A percentile compares a stretch with the other conserved stretches of the same genome.
phyloP scores from a whole-genome alignment of 2,888 invertebrate genomes.

The Synergus japonicus region DNA sequence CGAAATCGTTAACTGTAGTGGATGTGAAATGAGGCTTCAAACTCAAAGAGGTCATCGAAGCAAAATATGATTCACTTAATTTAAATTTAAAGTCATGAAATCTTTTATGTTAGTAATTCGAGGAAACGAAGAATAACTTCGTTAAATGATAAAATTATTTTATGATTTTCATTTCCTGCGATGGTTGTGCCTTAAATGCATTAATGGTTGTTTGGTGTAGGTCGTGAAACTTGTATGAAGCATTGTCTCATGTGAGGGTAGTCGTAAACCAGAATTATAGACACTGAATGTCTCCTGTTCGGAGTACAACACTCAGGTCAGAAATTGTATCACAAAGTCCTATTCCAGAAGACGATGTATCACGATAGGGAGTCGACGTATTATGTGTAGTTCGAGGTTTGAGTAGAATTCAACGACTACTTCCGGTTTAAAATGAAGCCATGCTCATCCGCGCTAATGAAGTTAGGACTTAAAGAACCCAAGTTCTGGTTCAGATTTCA shows the following conservation, averaged over 20 bases:
- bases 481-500: neutral
- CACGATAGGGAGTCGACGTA: slow-evolving; percentile 8
- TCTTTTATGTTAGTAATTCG: too few relatives aligned
- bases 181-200: slow-evolving; percentile 18
- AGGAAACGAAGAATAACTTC: neutral
- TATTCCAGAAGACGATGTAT: slow-evolving; percentile 11
- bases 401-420: slow-evolving; percentile 15
- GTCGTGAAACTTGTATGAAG: slow-evolving; percentile 20
- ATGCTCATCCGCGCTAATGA: slow-evolving; percentile 11
- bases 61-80: neutral
- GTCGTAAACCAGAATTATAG: slow-evolving; percentile 13
- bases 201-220: slow-evolving; percentile 19
- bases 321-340: slow-evolving; percentile 33
- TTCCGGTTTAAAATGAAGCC: slow-evolving; percentile 12
- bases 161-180: slow-evolving; percentile 4
- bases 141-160: slow-evolving; percentile 14
- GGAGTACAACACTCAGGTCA: neutral
- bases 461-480: slow-evolving; percentile 1
- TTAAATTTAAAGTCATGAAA: neutral
- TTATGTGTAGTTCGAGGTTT: neutral
- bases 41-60: slow-evolving; percentile 9
- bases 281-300: slow-evolving; percentile 3
- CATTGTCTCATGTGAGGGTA: slow-evolving; percentile 23
- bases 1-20: slow-evolving; percentile 49
- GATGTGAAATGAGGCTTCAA: neutral